phyloP scores from a whole-genome alignment of 2,113 vertebrate genomes.

The Rhabdomys dilectus region DNA sequence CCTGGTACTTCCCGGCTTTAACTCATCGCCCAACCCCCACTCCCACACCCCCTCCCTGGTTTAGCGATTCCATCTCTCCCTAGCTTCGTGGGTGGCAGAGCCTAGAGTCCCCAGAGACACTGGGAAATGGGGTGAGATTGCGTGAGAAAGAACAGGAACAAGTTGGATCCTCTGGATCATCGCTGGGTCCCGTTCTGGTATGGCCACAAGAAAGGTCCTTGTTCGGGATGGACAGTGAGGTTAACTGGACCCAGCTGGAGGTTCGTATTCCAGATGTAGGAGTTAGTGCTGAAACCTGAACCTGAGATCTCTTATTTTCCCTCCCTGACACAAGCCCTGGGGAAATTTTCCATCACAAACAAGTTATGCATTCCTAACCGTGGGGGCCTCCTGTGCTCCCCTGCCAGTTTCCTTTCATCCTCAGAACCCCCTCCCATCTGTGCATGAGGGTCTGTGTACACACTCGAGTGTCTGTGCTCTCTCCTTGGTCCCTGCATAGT shows the following conservation, averaged over 20 bases:
- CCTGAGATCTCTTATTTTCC: conserved; percentile 18
- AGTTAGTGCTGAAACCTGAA: conserved; percentile 1
- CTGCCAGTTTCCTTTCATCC: conserved; percentile 26
- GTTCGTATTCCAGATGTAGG: conserved; percentile 63
- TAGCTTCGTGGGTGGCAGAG: conserved; percentile 45
- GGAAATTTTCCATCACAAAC: conserved; percentile 80
- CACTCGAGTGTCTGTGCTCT: neutral
- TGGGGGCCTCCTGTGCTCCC: neutral
- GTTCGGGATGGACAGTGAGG: neutral
- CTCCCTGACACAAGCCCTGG: conserved; percentile 58
- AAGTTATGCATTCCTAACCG: conserved; percentile 57
- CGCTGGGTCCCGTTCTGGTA: neutral
- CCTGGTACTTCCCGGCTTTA: conserved; percentile 19
- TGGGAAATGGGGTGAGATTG: neutral
- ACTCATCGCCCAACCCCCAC: neutral
- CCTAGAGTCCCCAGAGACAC: neutral
- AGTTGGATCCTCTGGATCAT: neutral
- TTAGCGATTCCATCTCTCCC: conserved; percentile 70
- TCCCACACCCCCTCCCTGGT: neutral
- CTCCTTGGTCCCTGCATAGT: neutral
- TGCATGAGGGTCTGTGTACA: neutral
- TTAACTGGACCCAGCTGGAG: conserved; percentile 64
- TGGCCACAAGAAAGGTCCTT: conserved; percentile 19
- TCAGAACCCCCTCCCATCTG: neutral
- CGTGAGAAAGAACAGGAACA: neutral